A percentile compares a stretch with the other conserved stretches of the same genome.
phyloP scores from a whole-genome alignment of 2,113 vertebrate genomes.

The Chroicocephalus ridibundus region DNA sequence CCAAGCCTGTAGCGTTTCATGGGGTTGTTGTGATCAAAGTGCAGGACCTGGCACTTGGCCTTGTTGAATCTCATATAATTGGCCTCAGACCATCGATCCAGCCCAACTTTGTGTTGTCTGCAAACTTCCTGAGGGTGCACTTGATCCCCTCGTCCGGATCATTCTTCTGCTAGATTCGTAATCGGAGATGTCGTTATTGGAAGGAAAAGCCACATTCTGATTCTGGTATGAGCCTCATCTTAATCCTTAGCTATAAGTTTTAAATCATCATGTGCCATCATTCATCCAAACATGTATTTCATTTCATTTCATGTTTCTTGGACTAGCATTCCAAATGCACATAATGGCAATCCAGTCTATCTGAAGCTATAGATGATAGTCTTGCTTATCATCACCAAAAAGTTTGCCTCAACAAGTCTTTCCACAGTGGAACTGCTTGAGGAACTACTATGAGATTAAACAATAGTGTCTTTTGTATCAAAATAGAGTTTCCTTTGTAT shows the following conservation, averaged over 20 bases:
- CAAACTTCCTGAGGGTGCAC: background rate
- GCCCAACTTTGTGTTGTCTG: background rate
- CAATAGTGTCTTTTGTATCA: background rate
- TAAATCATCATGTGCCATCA: background rate
- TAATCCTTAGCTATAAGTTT: background rate
- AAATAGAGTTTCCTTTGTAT: background rate
- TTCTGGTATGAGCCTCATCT: background rate
- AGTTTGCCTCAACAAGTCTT: background rate
- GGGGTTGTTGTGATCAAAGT: background rate
- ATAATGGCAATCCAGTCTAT: background rate
- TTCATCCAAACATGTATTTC: background rate
- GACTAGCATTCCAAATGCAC: background rate
- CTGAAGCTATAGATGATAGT: background rate
- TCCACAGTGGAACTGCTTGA: background rate
- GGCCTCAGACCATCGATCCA: rapidly evolving
- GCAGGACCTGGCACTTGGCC: background rate
- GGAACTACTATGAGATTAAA: background rate
- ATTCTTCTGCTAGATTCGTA: background rate
- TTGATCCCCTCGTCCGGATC: background rate
- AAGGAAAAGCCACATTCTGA: background rate
- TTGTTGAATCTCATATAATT: background rate
- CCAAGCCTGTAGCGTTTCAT: rapidly evolving
- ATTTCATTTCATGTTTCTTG: background rate
- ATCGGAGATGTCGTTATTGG: background rate
- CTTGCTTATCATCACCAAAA: background rate